Evolutionary conservation across 2,797 vertebrate species (phyloP).

Genomic region (Acanthiza pusilla): DNA sequence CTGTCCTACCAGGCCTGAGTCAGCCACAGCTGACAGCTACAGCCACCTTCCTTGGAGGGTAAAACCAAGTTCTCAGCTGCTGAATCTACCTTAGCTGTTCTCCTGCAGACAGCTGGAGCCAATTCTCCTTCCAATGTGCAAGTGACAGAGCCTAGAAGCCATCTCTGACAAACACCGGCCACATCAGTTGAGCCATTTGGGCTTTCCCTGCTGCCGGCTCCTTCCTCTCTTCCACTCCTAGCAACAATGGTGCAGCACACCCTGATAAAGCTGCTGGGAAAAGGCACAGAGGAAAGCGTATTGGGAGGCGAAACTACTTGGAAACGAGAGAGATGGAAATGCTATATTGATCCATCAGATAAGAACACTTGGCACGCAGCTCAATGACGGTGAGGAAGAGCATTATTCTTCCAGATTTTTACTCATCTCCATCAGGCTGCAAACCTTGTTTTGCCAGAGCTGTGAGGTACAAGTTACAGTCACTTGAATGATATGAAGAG

Average conservation of each 20-base stretch:
- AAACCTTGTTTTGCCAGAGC: background rate
- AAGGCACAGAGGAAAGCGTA: background rate
- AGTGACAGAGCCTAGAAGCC: background rate
- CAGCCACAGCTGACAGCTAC: background rate
- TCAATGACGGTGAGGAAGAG: background rate
- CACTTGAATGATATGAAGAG: background rate
- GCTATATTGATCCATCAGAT: background rate
- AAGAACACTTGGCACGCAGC: background rate
- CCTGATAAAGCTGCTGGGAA: background rate
- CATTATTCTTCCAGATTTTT: slow-evolving; percentile 12
- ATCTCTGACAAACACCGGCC: background rate
- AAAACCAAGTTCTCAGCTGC: background rate
- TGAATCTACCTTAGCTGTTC: background rate
- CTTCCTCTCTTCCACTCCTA: background rate
- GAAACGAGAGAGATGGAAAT: background rate
- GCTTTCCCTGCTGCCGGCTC: background rate
- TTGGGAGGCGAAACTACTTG: background rate
- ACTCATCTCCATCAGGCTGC: background rate
- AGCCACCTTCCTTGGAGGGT: background rate
- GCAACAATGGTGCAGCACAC: background rate
- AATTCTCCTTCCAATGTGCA: background rate
- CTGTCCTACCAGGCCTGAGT: background rate
- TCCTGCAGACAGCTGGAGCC: background rate
- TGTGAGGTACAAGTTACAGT: background rate
- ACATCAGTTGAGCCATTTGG: accelerated